Evolutionary conservation across 2,888 invertebrate species (phyloP), one percentile per base, ranked within the genome.

Genomic region (Pelosia muscerda): DNA sequence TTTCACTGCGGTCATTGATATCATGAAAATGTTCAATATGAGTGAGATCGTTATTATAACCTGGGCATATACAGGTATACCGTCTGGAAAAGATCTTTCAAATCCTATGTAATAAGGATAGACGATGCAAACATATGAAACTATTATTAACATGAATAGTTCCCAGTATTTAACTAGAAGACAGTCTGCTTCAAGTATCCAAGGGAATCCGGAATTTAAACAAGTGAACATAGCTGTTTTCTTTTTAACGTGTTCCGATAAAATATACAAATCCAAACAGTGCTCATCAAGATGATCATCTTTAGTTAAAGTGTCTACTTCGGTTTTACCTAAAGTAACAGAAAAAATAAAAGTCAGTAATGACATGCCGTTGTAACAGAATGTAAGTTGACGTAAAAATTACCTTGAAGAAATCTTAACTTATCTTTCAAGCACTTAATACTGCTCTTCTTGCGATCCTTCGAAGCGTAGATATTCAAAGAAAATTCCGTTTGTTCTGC

Each of bases 31-130:
- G 76, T 95, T 95, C 1, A 95, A 65, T 25, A 93, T 73, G 56
- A 95, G 84, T 6, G 93, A 87, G 25, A 93, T 85, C 4, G 90
- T 91, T 56, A 94, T 89, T 10, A 93, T 76, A 60, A 93, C 87
- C 81, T 95, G 90, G 2, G 88, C 74, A 65, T 90, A 91, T 71
- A 90, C 90, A 55, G 94, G 84, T 57, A 88, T n/a, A 69, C 91
- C 93, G 5, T 76, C 77, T 0, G 95, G 92, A 81, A 95, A 95
- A 1, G 64, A 62, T 76, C 94, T 88, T 69, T 85, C 78, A 69
- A 93, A 92, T 22, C 95, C 93, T 54, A 95, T 94, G 65, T 88
- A 94, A 78, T 95, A 95, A 1, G 95, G 95, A 80, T 95, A 95
- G 2, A 90, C 75, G 19, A 95, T 71, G 72, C 93, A 93, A 31